Evolutionary conservation across 2,797 vertebrate species (phyloP), one percentile per base, ranked within the genome.

Genomic region (Lagodon rhomboides): DNA sequence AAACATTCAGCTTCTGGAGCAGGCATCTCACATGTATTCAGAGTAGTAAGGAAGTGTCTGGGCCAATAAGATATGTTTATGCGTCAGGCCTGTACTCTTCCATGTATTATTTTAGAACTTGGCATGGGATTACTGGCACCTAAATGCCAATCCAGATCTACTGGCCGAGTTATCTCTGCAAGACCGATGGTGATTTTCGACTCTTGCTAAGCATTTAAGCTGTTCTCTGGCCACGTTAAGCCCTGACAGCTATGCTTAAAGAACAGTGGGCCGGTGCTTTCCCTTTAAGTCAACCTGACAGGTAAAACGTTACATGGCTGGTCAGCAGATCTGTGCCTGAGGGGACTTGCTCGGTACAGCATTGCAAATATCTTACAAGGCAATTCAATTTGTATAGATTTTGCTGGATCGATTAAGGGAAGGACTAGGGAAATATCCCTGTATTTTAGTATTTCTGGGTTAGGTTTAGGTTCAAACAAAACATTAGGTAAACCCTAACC

Each of bases 151-250:
- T 73, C 30, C 47, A 66, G 76, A 80, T 54, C 49, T 75, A 27
- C 49, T 30, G 43, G 53, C n/a, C 10, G 8, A 63, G 54, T 62
- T 68, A 49, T 59, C n/a, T 38, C 66, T 64, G 59, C n/a, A 63
- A 70, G 60, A 63, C 56, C 43, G 63, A 41, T 22, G 54, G 67
- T 51, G 61, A 78, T 73, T 84, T 82, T 63, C 59, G 44, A 70
- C 43, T 65, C 25, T n/a, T 23, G 56, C 65, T 80, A 70, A 85
- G 73, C 54, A 59, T 82, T 83, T 74, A 79, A 82, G 69, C 69
- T 38, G 56, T 70, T 80, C 66, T 68, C 38, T 61, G 47, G 68
- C 30, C 49, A 73, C 1, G 50, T 71, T 84, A 77, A 80, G 47
- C 70, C 53, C 43, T 7, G 4, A 62, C 46, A 44, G 51, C 27